phyloP scores from a whole-genome alignment of 1,140 invertebrate genomes.

The Chironomus striatipennis region DNA sequence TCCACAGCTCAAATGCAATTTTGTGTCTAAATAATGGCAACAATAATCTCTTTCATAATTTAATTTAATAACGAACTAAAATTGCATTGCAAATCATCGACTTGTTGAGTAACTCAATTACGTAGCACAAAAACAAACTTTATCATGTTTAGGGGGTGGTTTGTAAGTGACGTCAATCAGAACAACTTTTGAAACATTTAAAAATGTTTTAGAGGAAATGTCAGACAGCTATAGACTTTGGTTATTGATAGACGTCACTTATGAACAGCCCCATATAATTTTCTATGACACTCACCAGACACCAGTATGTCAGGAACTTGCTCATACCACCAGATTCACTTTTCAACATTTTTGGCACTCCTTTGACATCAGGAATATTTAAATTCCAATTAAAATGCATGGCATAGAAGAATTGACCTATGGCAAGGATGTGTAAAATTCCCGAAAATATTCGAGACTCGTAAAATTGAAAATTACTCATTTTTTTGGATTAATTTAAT shows the following conservation, averaged over 20 bases:
- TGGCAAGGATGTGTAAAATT: slow-evolving; percentile 37
- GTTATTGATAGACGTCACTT: not conserved
- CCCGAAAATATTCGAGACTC: slow-evolving; percentile 39
- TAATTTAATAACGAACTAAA: no score
- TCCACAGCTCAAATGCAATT: no score
- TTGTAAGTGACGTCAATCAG: no score
- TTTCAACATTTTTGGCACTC: slow-evolving; percentile 31
- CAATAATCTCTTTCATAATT: no score
- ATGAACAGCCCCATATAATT: slow-evolving; percentile 4
- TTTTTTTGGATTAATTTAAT: slow-evolving; percentile 25
- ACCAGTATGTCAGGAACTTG: slow-evolving; percentile 47
- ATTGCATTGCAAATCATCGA: no score
- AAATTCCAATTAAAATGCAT: slow-evolving; percentile 36
- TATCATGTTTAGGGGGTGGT: no score
- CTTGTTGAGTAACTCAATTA: no score
- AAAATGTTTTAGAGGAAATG: no score
- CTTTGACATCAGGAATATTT: slow-evolving; percentile 36
- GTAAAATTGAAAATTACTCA: slow-evolving; percentile 40
- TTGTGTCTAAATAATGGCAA: no score
- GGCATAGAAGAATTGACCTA: slow-evolving; percentile 38
- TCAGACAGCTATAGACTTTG: no score
- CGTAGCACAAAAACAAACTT: no score
- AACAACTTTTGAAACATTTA: no score
- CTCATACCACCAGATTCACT: slow-evolving; percentile 40
- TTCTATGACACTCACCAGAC: slow-evolving; percentile 42